A percentile compares a stretch with the other conserved stretches of the same genome.
Conservation (phyloP, 1,140 invertebrate genomes). For the Neodiprion virginianus region DNA sequence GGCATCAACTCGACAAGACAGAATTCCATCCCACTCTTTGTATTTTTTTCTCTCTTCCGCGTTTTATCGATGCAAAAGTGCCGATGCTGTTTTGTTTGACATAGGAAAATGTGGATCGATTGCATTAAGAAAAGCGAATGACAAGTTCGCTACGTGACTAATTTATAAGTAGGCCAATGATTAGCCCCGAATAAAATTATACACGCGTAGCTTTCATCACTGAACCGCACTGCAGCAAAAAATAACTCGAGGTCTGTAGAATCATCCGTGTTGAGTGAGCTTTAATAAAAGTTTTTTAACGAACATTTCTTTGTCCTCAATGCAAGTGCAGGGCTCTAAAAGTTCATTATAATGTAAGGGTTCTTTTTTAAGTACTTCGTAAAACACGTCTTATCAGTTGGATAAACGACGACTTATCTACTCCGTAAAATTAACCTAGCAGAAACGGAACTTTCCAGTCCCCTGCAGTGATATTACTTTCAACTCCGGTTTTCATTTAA, state of each 20-base stretch:
- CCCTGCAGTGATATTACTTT: not conserved
- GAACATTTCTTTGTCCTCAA: not conserved
- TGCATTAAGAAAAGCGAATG: too few species aligned
- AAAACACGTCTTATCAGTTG: conserved; percentile 8
- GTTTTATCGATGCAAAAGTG: not conserved
- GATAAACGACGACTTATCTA: not conserved
- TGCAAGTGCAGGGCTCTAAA: not conserved
- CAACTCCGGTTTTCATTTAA: not conserved
- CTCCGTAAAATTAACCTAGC: conserved; percentile 8
- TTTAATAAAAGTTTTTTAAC: not conserved
- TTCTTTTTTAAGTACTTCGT: conserved; percentile 1
- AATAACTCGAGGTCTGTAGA: not conserved
- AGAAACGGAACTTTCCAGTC: not conserved
- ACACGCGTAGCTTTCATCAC: not conserved
- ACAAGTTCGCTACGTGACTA: too few species aligned
- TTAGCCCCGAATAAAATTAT: too few species aligned
- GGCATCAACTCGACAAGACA: conserved; percentile 6
- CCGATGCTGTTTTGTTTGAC: not conserved
- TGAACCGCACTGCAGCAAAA: not conserved
- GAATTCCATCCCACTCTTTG: not conserved
- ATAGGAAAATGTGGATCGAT: too few species aligned
- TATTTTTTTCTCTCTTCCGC: not conserved
- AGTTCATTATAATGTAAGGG: conserved; percentile 2
- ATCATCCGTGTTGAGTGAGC: not conserved
- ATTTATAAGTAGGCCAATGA: too few species aligned